A percentile compares a stretch with the other conserved stretches of the same genome.
Evolutionary conservation across 2,797 vertebrate genomes (phyloP).

Genomic region (Lepus townsendii): DNA sequence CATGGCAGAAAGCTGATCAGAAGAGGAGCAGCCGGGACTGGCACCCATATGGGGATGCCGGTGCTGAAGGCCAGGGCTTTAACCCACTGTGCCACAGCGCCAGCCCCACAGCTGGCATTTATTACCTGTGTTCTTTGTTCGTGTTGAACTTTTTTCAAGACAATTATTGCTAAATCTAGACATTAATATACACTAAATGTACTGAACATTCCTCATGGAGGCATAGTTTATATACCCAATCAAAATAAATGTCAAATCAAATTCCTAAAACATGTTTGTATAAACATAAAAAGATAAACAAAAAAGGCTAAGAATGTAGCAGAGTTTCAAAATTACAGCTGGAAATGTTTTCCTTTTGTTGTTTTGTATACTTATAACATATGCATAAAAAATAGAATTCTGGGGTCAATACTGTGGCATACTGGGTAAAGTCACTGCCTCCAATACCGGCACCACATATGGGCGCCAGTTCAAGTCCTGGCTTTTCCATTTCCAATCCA

Average conservation of each 20-base stretch:
- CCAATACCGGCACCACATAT: no score
- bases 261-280: neutral
- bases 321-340: neutral
- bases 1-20: no score
- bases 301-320: constrained; percentile 6
- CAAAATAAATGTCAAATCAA: neutral
- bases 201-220: neutral
- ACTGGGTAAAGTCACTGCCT: no score
- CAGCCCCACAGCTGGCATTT: neutral
- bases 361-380: neutral
- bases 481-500: no score
- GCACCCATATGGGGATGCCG: no score
- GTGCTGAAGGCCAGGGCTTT: no score
- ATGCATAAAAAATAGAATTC: neutral
- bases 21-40: no score
- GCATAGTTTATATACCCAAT: neutral
- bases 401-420: neutral
- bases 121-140: constrained; percentile 32
- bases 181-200: neutral
- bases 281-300: neutral
- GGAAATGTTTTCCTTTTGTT: constrained; percentile 27
- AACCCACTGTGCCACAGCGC: no score
- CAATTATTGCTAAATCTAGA: constrained; percentile 23
- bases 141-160: neutral
- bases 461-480: no score